phyloP scores from a whole-genome alignment of 2,113 vertebrate species.

The Pseudorasbora parva region DNA sequence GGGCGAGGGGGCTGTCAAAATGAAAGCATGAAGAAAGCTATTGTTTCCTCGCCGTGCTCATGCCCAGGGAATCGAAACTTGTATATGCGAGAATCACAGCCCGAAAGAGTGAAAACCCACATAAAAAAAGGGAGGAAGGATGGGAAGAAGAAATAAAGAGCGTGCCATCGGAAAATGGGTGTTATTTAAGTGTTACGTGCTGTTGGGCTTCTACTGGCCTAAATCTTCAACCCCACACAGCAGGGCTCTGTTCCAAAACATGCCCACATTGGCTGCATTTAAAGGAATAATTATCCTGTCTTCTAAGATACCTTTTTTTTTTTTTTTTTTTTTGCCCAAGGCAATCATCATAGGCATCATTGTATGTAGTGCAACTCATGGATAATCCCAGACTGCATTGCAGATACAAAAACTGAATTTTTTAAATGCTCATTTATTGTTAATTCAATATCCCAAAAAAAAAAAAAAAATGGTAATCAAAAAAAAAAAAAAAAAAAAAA shows the following conservation, averaged over 20 bases:
- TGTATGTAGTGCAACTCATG: neutral
- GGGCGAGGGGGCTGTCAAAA: slow-evolving; percentile 70
- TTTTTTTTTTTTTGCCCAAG: neutral
- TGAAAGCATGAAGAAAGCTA: slow-evolving; percentile 58
- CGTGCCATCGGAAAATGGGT: neutral
- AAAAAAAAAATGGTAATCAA: too few species aligned
- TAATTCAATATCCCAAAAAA: too few species aligned
- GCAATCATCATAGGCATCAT: neutral
- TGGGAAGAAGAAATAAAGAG: slow-evolving; percentile 23
- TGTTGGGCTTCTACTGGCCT: slow-evolving; percentile 34
- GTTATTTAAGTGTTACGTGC: slow-evolving; percentile 46
- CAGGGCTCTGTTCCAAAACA: slow-evolving; percentile 5
- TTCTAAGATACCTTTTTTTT: neutral
- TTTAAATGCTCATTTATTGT: neutral
- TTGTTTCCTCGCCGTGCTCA: slow-evolving; percentile 65
- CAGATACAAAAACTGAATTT: neutral
- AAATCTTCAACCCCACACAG: slow-evolving; percentile 44
- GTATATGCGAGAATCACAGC: slow-evolving; percentile 57
- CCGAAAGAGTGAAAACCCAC: slow-evolving; percentile 55
- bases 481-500: too few species aligned
- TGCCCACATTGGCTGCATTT: neutral
- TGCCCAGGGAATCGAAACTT: slow-evolving; percentile 61
- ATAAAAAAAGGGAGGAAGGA: slow-evolving; percentile 28
- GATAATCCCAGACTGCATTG: neutral
- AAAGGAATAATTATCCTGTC: neutral